phyloP scores from a whole-genome alignment of 2,113 vertebrate species.

The Pachypanchax playfairii region DNA sequence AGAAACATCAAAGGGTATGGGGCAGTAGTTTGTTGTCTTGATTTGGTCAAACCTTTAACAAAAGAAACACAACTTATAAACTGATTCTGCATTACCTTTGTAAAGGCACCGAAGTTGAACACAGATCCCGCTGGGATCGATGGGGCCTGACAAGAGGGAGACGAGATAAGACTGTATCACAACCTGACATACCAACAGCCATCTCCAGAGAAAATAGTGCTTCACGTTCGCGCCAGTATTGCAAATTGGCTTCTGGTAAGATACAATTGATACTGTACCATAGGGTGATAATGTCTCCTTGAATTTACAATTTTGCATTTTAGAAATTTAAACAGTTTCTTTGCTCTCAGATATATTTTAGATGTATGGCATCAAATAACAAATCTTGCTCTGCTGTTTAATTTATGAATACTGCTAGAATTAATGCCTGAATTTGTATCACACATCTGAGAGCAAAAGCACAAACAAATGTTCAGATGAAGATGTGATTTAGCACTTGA shows the following conservation, averaged over 20 bases:
- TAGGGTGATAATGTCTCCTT: background rate
- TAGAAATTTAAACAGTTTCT: background rate
- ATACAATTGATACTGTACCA: background rate
- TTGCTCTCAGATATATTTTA: background rate
- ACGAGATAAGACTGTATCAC: conserved; percentile 88
- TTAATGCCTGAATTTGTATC: background rate
- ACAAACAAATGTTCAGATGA: background rate
- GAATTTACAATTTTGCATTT: background rate
- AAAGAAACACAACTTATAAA: background rate
- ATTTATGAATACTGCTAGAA: background rate
- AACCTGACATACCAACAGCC: conserved; percentile 88
- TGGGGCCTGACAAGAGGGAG: conserved; percentile 89
- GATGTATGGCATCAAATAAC: too few relatives aligned
- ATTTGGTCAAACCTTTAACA: background rate
- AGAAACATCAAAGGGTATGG: conserved; percentile 72
- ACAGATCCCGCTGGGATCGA: conserved; percentile 88
- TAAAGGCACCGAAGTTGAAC: conserved; percentile 71
- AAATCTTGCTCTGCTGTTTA: background rate
- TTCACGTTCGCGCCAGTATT: conserved; percentile 77
- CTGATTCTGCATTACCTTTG: conserved; percentile 2
- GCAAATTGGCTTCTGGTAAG: conserved; percentile 88
- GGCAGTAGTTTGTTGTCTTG: background rate
- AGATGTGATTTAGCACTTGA: background rate
- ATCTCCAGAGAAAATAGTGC: conserved; percentile 83
- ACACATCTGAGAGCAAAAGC: background rate